Percentiles rank a stretch among this genome's conserved stretches.
Conservation (phyloP, 2,888 invertebrate species). For the Ptilodon capucinus region DNA sequence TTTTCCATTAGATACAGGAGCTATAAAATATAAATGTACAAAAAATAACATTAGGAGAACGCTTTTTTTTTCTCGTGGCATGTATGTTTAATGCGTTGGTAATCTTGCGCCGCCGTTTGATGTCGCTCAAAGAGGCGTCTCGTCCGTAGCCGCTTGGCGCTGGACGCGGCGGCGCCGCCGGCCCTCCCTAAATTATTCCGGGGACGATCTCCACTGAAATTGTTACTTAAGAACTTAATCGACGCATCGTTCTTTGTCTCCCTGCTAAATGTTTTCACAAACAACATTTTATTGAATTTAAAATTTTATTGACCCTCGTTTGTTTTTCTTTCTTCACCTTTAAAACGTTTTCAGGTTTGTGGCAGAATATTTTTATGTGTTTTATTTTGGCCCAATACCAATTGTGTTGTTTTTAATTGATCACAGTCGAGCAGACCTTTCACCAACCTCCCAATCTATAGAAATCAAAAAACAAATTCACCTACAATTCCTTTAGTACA, state of each 20-base stretch:
- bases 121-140: conserved; percentile 59
- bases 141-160: conserved; percentile 57
- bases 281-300: conserved; percentile 48
- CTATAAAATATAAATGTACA: conserved; percentile 72
- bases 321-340: background rate
- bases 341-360: background rate
- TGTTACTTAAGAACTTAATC: conserved; percentile 65
- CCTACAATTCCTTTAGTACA: too few species aligned
- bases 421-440: too few species aligned
- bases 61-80: conserved; percentile 58
- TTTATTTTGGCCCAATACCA: too few species aligned
- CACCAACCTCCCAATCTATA: too few species aligned
- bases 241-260: conserved; percentile 55
- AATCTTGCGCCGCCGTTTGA: conserved; percentile 70
- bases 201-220: conserved; percentile 59
- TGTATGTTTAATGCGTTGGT: conserved; percentile 74
- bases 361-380: background rate
- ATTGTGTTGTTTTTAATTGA: too few species aligned
- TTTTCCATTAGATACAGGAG: conserved; percentile 66
- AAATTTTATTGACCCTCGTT: conserved; percentile 28
- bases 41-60: conserved; percentile 74
- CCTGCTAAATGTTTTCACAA: conserved; percentile 46
- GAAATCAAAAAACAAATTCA: too few species aligned
- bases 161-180: conserved; percentile 41
- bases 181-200: conserved; percentile 57